Percentiles rank a stretch among this genome's conserved stretches.
These are phyloP conservation scores for Drosophila lacteicornis DNA, from an alignment of 1,140 invertebrate species.

Conservation along the genomic window DNA sequence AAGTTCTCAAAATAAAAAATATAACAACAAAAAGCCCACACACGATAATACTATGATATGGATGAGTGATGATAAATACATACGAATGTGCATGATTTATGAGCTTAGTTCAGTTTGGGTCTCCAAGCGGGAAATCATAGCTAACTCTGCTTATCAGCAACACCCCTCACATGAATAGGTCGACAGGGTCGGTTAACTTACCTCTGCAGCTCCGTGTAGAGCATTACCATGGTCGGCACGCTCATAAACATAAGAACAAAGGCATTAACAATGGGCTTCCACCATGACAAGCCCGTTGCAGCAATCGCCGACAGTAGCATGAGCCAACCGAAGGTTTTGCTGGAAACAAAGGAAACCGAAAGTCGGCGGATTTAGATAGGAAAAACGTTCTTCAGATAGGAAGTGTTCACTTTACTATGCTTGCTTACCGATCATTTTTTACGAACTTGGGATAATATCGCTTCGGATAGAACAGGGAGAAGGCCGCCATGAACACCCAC, in stretches of 20 bases:
- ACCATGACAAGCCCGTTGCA: constrained; percentile 88
- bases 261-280: constrained; percentile 91
- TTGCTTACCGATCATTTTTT: constrained; percentile 88
- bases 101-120: constrained; percentile 29
- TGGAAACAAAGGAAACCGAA: constrained; percentile 74
- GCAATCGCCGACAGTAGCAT: constrained; percentile 87
- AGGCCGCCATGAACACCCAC: constrained; percentile 92
- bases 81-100: constrained; percentile 39
- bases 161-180: not conserved
- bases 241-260: constrained; percentile 92
- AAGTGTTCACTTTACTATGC: constrained; percentile 34
- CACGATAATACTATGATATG: constrained; percentile 29
- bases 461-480: constrained; percentile 90
- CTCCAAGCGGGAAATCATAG: constrained; percentile 30
- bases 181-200: constrained; percentile 78
- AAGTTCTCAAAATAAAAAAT: constrained; percentile 33
- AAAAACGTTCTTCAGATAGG: not conserved
- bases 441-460: constrained; percentile 89
- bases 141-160: constrained; percentile 28
- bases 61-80: constrained; percentile 51
- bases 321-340: constrained; percentile 86
- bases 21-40: constrained; percentile 1
- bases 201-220: constrained; percentile 89
- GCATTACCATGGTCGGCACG: constrained; percentile 88
- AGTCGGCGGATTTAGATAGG: constrained; percentile 22